Percentiles rank a stretch among this genome's conserved stretches.
These are phyloP conservation scores for Sinella curviseta DNA, from an alignment of 1,140 invertebrate species.

Conservation along the genomic window DNA sequence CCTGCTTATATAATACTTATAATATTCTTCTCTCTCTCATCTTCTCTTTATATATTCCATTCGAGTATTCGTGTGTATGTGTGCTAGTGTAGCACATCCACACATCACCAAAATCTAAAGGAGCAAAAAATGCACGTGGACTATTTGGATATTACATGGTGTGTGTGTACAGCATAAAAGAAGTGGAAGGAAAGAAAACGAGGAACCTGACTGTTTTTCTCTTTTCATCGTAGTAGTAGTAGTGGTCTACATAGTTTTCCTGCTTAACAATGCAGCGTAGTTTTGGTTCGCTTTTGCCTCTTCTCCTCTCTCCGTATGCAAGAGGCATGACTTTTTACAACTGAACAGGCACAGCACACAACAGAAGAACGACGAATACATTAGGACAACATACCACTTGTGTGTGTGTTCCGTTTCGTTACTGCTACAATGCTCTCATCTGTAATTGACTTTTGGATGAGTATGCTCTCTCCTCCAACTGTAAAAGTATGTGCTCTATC, in stretches of 20 bases:
- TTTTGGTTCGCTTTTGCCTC: neutral
- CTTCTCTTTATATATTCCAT: neutral
- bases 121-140: constrained; percentile 42
- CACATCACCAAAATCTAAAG: neutral
- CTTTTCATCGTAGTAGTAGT: neutral
- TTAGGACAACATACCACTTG: neutral
- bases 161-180: neutral
- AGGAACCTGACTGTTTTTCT: neutral
- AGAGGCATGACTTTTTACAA: constrained; percentile 10
- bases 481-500: neutral
- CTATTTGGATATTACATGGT: neutral
- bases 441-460: neutral
- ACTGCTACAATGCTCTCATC: neutral
- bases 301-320: neutral
- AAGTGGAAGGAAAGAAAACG: neutral
- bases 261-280: no score
- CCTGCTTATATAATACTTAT: constrained; percentile 2
- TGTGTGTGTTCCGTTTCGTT: neutral
- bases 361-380: no score
- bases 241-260: neutral
- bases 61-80: neutral
- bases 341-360: neutral
- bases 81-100: neutral
- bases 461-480: neutral
- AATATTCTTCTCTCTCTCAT: neutral